Evolutionary conservation across 2,797 vertebrate genomes (phyloP).

Genomic region (Eulemur rubriventer): DNA sequence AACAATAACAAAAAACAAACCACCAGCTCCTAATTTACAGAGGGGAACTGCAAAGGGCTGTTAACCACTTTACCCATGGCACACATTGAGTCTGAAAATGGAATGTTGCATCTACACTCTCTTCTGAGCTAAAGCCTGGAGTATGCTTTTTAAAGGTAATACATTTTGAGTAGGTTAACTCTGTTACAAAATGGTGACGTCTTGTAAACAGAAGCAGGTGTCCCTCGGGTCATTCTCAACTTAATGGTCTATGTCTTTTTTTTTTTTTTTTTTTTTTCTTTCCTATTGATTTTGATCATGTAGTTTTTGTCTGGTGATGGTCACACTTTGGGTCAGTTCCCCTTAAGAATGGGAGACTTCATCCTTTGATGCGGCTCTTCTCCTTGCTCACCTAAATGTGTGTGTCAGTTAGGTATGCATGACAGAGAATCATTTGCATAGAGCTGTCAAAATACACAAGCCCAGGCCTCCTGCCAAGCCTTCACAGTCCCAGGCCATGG

Average conservation of each 20-base stretch:
- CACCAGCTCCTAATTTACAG: background rate
- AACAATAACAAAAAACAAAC: background rate
- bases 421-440: background rate
- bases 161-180: background rate
- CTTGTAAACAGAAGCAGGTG: background rate
- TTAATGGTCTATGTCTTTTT: background rate
- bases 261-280: background rate
- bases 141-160: background rate
- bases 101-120: background rate
- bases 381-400: background rate
- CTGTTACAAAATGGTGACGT: background rate
- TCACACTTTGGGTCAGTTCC: background rate
- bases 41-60: background rate
- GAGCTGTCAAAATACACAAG: background rate
- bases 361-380: background rate
- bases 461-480: background rate
- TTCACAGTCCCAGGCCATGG: background rate
- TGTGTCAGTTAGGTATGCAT: background rate
- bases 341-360: background rate
- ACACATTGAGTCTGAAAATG: background rate
- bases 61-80: background rate
- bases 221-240: background rate
- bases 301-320: background rate
- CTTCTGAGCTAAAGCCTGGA: background rate
- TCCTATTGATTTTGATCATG: background rate